These are phyloP conservation scores for Macrobrachium nipponense DNA, from an alignment of 1,140 invertebrate species.

Conservation along the genomic window DNA sequence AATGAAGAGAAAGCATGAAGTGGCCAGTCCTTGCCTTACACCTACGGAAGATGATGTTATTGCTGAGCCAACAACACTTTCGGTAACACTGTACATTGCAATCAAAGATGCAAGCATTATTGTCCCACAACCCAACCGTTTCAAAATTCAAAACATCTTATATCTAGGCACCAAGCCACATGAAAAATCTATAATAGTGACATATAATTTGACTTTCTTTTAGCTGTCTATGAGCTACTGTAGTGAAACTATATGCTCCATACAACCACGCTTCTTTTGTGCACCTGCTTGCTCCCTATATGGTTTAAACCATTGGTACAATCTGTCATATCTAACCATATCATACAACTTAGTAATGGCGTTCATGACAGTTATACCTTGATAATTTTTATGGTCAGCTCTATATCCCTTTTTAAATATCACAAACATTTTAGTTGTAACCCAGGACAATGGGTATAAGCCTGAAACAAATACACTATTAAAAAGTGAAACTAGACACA, in stretches of 20 bases:
- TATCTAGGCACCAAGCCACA: constrained; percentile 15
- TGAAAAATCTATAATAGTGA: not conserved
- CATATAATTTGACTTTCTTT: constrained; percentile 11
- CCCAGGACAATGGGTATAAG: not conserved
- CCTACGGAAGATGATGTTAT: too few relatives aligned
- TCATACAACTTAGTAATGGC: too few relatives aligned
- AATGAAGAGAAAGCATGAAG: too few relatives aligned
- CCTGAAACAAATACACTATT: constrained; percentile 1
- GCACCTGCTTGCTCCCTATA: too few relatives aligned
- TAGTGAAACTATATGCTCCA: not conserved
- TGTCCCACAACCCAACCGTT: too few relatives aligned
- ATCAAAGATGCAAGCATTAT: too few relatives aligned
- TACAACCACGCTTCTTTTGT: too few relatives aligned
- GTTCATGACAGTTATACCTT: too few relatives aligned
- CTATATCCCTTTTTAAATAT: constrained; percentile 7
- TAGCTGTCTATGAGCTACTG: not conserved
- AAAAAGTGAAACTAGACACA: not conserved
- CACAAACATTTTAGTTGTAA: constrained; percentile 6
- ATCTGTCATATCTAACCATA: not conserved
- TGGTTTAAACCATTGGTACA: constrained; percentile 12
- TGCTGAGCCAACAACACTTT: too few relatives aligned
- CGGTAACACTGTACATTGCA: too few relatives aligned
- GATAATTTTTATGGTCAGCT: not conserved
- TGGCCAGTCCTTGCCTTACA: too few relatives aligned
- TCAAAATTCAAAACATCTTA: too few relatives aligned